Conservation (phyloP, 2,888 invertebrate genomes). For the Pollenia labialis region DNA sequence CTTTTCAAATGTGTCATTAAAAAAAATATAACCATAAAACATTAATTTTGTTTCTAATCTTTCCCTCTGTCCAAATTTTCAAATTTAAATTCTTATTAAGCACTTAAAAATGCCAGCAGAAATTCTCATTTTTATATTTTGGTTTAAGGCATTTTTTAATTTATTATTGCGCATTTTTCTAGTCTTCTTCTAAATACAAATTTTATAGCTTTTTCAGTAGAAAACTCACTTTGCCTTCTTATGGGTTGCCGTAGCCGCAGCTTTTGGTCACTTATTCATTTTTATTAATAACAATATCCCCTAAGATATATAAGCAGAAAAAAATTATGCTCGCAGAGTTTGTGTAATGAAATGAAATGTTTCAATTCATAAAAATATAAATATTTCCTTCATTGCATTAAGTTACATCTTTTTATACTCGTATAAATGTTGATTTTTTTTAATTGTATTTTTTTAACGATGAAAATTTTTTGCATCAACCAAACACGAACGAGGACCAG, state of each 20-base stretch:
- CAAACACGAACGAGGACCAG: conserved; percentile 26
- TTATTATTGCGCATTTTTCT: neutral
- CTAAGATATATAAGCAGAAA: conserved; percentile 2
- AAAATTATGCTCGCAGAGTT: neutral
- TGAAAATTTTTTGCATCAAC: conserved; percentile 54
- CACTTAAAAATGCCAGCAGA: conserved; percentile 4
- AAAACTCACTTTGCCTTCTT: too few species aligned
- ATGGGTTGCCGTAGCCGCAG: neutral
- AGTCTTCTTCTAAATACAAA: neutral
- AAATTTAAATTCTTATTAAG: neutral
- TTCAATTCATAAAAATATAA: too few species aligned
- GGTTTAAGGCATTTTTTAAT: neutral
- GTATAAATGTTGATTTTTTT: neutral
- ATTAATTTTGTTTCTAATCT: neutral
- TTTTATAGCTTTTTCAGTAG: neutral
- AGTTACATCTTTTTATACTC: neutral
- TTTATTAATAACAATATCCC: conserved; percentile 43
- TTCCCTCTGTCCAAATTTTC: neutral
- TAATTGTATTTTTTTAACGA: conserved; percentile 1
- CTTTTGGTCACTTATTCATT: neutral
- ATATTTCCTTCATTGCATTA: too few species aligned
- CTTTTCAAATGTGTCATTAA: too few species aligned
- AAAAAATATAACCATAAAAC: too few species aligned
- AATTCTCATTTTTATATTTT: neutral
- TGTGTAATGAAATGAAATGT: too few species aligned